These are phyloP conservation scores for Charanyca ferruginea DNA, from an alignment of 2,888 invertebrate genomes.

Conservation along the genomic window DNA sequence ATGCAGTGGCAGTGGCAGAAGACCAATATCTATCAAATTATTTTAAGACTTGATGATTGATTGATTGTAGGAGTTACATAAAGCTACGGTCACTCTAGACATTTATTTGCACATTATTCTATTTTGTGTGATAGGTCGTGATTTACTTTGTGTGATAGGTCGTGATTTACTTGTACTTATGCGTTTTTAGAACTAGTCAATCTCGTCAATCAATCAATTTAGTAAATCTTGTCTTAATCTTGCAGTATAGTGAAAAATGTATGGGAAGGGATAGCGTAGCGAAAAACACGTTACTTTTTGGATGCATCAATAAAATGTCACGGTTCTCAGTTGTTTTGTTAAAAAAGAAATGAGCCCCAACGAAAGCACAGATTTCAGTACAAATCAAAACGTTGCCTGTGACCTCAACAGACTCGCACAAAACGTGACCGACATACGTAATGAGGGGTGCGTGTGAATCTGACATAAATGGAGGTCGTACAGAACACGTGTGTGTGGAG, in stretches of 20 bases:
- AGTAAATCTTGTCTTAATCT: too few relatives aligned
- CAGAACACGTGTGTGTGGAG: conserved; percentile 48
- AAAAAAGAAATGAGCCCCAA: background rate
- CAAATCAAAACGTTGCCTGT: conserved; percentile 35
- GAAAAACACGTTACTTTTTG: background rate
- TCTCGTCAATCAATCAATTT: too few relatives aligned
- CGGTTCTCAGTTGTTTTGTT: conserved; percentile 7
- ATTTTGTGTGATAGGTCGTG: background rate
- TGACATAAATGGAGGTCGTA: conserved; percentile 60
- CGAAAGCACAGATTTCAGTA: conserved; percentile 6
- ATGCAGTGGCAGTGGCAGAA: too few relatives aligned
- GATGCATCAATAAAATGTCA: conserved; percentile 6
- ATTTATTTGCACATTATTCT: background rate
- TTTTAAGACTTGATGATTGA: background rate
- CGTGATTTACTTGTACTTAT: too few relatives aligned
- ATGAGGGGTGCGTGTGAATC: conserved; percentile 57
- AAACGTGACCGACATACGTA: conserved; percentile 67
- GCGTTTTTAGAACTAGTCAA: background rate
- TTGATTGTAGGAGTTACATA: background rate
- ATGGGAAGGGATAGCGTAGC: background rate
- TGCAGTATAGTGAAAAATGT: background rate
- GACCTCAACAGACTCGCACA: conserved; percentile 50
- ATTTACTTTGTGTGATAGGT: background rate
- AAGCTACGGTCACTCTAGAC: background rate
- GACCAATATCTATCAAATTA: background rate